Percentiles rank a stretch among this genome's conserved stretches.
Evolutionary conservation across 2,113 vertebrate species (phyloP).

Genomic region (Larimichthys crocea): DNA sequence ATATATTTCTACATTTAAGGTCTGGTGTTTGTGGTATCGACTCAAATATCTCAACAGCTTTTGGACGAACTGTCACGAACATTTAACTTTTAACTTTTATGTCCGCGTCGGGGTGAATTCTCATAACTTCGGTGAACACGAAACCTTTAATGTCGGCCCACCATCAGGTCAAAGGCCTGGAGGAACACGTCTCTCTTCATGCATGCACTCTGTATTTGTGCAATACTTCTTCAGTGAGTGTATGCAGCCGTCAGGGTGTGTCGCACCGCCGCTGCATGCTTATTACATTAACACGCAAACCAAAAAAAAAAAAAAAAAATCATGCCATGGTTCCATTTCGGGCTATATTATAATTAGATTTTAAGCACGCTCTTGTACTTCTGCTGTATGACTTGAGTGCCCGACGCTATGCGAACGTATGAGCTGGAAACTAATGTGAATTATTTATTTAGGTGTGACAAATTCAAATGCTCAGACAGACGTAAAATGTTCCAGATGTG

Average conservation of each 20-base stretch:
- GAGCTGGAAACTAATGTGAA: not conserved
- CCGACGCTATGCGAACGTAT: not conserved
- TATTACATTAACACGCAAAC: constrained; percentile 52
- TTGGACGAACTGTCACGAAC: no score
- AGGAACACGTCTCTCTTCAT: constrained; percentile 20
- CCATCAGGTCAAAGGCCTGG: not conserved
- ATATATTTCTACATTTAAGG: no score
- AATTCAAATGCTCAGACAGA: constrained; percentile 33
- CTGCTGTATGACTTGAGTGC: not conserved
- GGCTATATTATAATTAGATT: constrained; percentile 34
- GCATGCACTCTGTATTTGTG: constrained; percentile 17
- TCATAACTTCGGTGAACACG: not conserved
- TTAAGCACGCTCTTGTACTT: not conserved
- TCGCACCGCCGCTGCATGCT: constrained; percentile 61
- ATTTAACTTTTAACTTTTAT: not conserved
- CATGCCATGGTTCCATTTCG: constrained; percentile 16
- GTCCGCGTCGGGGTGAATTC: not conserved
- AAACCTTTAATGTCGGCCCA: not conserved
- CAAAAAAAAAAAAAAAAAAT: constrained; percentile 37
- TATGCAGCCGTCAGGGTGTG: constrained; percentile 53
- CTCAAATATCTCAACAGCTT: no score
- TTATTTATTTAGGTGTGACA: constrained; percentile 38
- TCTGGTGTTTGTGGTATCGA: no score
- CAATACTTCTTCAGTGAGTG: not conserved
- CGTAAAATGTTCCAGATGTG: constrained; percentile 58